Percentiles rank a stretch among this genome's conserved stretches.
Conservation (phyloP, 2,113 vertebrate species). For the Galemys pyrenaicus region DNA sequence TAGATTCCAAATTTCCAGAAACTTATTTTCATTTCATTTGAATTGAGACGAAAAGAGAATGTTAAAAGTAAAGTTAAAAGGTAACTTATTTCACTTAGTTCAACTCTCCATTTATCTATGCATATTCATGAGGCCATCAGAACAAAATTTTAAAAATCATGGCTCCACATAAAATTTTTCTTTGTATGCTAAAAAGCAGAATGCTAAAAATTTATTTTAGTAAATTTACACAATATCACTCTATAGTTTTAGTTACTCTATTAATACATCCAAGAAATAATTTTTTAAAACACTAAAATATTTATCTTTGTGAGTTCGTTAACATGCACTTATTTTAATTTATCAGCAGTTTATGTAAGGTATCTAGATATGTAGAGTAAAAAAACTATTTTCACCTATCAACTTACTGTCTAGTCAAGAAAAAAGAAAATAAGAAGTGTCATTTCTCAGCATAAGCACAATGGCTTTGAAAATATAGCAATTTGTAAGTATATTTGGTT, state of each 20-base stretch:
- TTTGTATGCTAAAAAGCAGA: background rate
- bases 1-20: conserved; percentile 67
- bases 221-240: conserved; percentile 38
- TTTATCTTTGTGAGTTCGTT: conserved; percentile 66
- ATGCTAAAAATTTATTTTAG: conserved; percentile 36
- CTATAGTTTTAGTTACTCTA: background rate
- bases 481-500: background rate
- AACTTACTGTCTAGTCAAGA: conserved; percentile 67
- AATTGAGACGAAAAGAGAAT: background rate
- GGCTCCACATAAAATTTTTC: background rate
- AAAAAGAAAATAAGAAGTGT: conserved; percentile 60
- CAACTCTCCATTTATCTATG: conserved; percentile 17
- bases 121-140: conserved; percentile 2
- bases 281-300: conserved; percentile 69
- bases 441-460: conserved; percentile 73
- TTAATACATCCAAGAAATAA: conserved; percentile 23
- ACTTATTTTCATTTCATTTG: conserved; percentile 53
- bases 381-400: conserved; percentile 51
- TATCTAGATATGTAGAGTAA: conserved; percentile 8
- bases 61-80: conserved; percentile 49
- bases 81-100: conserved; percentile 44
- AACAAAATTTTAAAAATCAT: background rate
- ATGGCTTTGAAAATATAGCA: background rate
- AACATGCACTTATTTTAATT: conserved; percentile 67
- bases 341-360: conserved; percentile 52